Evolutionary conservation across 2,113 vertebrate species (phyloP).

Genomic region (Microcebus tavaratra): DNA sequence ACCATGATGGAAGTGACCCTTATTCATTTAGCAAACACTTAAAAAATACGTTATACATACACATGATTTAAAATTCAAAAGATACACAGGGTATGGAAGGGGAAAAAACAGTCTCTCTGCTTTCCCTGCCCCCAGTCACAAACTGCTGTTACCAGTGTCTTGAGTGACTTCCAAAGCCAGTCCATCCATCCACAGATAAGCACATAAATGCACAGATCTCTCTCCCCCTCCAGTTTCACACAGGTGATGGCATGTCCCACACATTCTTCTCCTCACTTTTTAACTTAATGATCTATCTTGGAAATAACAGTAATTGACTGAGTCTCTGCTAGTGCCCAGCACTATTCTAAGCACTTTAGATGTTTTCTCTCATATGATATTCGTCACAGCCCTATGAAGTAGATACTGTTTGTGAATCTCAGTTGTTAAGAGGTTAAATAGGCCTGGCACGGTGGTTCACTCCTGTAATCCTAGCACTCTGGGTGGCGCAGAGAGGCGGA

Average conservation of each 20-base stretch:
- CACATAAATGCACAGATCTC: background rate
- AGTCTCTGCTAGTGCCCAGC: background rate
- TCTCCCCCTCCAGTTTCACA: background rate
- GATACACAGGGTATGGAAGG: background rate
- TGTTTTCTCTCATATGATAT: background rate
- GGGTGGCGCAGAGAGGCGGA: too few species aligned
- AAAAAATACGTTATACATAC: background rate
- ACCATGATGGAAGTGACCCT: background rate
- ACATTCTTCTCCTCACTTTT: background rate
- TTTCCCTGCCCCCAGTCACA: background rate
- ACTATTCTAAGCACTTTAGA: background rate
- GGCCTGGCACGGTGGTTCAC: too few species aligned
- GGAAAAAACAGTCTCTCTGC: background rate
- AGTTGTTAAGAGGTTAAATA: background rate
- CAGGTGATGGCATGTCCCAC: too few species aligned
- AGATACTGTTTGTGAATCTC: background rate
- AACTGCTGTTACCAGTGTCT: background rate
- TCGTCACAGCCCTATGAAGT: background rate
- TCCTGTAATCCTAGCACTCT: too few species aligned
- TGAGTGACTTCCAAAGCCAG: background rate
- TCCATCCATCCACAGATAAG: background rate
- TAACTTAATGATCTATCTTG: background rate
- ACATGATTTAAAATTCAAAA: conserved; percentile 28
- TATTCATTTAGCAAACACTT: conserved; percentile 23
- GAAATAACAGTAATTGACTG: background rate